These are phyloP conservation scores for Lasioglossum morio DNA, from an alignment of 2,888 invertebrate species.

Conservation along the genomic window DNA sequence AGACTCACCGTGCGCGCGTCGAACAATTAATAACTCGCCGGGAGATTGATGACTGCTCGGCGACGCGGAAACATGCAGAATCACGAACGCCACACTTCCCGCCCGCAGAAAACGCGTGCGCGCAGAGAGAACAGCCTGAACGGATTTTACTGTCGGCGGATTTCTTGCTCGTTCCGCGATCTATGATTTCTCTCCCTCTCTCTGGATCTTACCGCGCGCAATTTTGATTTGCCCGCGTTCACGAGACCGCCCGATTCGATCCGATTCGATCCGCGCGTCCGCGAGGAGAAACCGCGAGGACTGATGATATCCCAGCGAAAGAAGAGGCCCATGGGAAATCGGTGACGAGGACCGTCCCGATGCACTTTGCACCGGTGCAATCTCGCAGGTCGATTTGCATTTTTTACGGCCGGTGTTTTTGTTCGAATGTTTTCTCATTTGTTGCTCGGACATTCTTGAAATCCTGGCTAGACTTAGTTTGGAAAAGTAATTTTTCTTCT, in stretches of 20 bases:
- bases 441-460: neutral
- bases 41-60: neutral
- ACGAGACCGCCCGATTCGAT: neutral
- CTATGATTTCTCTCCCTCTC: neutral
- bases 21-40: constrained; percentile 2
- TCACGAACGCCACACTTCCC: neutral
- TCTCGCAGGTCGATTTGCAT: neutral
- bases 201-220: neutral
- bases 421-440: neutral
- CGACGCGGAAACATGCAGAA: constrained; percentile 13
- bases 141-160: neutral
- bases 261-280: constrained; percentile 1
- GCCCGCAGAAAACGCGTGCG: neutral
- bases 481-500: too few species aligned
- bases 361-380: neutral
- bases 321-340: neutral
- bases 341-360: neutral
- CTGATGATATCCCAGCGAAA: neutral
- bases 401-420: neutral
- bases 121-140: neutral
- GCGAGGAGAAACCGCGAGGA: neutral
- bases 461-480: neutral
- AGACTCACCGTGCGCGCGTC: constrained; percentile 6
- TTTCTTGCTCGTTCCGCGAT: constrained; percentile 3
- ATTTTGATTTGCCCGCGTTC: neutral